Evolutionary conservation across 1,140 invertebrate genomes (phyloP).

Genomic region (Galendromus occidentalis): DNA sequence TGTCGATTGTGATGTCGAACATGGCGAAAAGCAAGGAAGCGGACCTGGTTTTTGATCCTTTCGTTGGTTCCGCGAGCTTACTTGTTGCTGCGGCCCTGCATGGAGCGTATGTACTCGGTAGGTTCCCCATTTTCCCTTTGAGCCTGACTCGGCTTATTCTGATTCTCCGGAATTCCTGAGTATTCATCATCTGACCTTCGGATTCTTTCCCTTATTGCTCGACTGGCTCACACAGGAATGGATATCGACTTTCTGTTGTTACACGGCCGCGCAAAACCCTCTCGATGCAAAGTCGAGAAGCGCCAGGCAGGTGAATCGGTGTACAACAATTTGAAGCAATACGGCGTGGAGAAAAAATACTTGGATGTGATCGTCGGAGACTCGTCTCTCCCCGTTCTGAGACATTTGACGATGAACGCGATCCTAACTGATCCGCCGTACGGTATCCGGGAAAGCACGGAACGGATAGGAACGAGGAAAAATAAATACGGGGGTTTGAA

Average conservation of each 20-base stretch:
- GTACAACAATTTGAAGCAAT: conserved; percentile 61
- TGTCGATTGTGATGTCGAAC: conserved; percentile 83
- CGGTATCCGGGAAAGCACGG: conserved; percentile 74
- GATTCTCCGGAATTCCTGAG: conserved; percentile 37
- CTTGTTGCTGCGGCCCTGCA: conserved; percentile 71
- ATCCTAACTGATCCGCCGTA: conserved; percentile 91
- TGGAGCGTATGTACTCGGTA: conserved; percentile 68
- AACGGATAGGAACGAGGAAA: conserved; percentile 46
- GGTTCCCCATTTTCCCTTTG: not conserved
- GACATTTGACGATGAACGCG: conserved; percentile 45
- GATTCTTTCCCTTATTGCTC: conserved; percentile 11
- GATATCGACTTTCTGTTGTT: conserved; percentile 6
- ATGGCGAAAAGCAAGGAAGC: conserved; percentile 51
- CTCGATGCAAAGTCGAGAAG: conserved; percentile 34
- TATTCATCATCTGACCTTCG: conserved; percentile 74
- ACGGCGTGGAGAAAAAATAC: conserved; percentile 49
- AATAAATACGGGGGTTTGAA: too few species aligned
- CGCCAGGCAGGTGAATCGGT: conserved; percentile 66
- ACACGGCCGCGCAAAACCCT: conserved; percentile 26
- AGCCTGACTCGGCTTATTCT: not conserved
- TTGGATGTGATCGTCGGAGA: conserved; percentile 75
- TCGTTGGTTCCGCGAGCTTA: conserved; percentile 80
- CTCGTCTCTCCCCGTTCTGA: conserved; percentile 61
- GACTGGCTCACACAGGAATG: conserved; percentile 10
- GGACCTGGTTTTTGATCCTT: conserved; percentile 71